Percentiles rank a stretch among this genome's conserved stretches.
Evolutionary conservation across 2,797 vertebrate species (phyloP).

Genomic region (Sebastes diaconus): DNA sequence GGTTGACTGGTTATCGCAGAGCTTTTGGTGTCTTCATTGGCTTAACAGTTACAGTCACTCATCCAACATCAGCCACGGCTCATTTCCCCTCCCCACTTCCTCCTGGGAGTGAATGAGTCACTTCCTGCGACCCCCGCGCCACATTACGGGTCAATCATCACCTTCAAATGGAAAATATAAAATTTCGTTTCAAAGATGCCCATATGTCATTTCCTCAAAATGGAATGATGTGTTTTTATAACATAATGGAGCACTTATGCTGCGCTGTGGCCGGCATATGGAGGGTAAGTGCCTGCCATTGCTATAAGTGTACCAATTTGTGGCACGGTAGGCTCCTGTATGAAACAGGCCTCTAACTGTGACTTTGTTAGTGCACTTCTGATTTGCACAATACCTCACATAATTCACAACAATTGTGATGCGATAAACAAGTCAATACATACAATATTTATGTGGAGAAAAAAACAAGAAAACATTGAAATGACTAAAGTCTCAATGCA

Average conservation of each 20-base stretch:
- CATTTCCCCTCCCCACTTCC: neutral
- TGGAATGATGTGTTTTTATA: neutral
- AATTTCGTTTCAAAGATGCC: neutral
- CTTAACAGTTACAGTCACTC: conserved; percentile 10
- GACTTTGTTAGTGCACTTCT: neutral
- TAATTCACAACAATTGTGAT: too few species aligned
- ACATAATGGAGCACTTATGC: neutral
- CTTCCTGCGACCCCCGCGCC: neutral
- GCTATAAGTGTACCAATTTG: neutral
- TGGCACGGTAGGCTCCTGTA: neutral
- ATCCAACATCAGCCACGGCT: neutral
- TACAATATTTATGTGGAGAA: too few species aligned
- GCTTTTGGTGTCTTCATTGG: conserved; percentile 12
- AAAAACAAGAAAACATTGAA: neutral
- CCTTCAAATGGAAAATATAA: neutral
- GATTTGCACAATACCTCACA: neutral
- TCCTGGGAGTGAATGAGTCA: neutral
- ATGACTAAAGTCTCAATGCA: neutral
- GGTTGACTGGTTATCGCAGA: conserved; percentile 17
- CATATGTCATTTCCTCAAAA: neutral
- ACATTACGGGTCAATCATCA: neutral
- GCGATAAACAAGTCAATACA: neutral
- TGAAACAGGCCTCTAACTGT: neutral
- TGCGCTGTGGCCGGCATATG: neutral
- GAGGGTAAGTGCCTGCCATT: neutral